Evolutionary conservation across 2,888 invertebrate species (phyloP).

Genomic region (Exocentrus adspersus): DNA sequence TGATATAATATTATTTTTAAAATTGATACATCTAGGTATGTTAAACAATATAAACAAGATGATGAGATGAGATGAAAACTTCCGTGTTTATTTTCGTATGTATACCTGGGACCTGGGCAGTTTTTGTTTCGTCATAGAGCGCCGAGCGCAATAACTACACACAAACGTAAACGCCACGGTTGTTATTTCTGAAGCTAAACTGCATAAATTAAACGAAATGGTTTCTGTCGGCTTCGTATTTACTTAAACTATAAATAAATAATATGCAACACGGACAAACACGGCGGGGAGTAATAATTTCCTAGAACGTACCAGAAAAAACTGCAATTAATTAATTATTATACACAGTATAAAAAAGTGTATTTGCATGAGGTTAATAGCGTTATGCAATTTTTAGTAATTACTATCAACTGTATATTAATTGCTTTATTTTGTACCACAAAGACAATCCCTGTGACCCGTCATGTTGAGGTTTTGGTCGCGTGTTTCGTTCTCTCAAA

Average conservation of each 20-base stretch:
- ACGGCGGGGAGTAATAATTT: too few species aligned
- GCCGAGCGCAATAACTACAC: not conserved
- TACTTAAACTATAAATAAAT: not conserved
- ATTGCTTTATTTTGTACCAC: too few species aligned
- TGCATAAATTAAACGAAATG: not conserved
- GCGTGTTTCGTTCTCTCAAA: too few species aligned
- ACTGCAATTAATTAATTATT: too few species aligned
- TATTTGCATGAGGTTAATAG: too few species aligned
- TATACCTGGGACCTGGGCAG: not conserved
- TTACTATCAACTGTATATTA: too few species aligned
- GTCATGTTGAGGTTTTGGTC: too few species aligned
- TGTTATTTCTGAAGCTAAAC: not conserved
- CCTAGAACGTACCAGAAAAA: too few species aligned
- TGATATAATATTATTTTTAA: constrained; percentile 26
- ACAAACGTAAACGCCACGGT: constrained; percentile 14
- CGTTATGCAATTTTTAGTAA: too few species aligned
- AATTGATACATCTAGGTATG: constrained; percentile 32
- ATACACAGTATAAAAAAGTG: too few species aligned
- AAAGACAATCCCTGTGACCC: too few species aligned
- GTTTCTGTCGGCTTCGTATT: not conserved
- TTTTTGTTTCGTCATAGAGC: constrained; percentile 1
- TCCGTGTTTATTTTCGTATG: constrained; percentile 27
- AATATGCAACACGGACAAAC: not conserved
- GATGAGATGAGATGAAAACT: constrained; percentile 2
- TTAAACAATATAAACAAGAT: constrained; percentile 24